Evolutionary conservation across 1,140 invertebrate genomes (phyloP).

Genomic region (Amyelois transitella): DNA sequence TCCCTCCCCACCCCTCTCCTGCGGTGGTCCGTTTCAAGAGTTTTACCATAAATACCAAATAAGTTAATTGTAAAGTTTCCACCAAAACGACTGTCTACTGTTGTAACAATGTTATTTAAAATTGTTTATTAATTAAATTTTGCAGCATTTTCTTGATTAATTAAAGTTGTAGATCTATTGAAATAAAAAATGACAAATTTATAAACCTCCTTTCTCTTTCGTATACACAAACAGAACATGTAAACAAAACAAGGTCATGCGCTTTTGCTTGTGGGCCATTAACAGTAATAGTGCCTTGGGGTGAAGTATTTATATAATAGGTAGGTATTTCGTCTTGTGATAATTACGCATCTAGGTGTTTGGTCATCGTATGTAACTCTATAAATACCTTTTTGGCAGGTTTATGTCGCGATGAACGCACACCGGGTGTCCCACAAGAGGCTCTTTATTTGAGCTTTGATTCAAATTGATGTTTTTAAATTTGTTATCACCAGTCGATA

Average conservation of each 20-base stretch:
- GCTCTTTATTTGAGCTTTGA: slow-evolving; percentile 48
- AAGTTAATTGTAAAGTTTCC: too few relatives aligned
- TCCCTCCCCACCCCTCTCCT: too few relatives aligned
- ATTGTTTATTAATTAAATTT: neutral
- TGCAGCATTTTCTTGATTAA: neutral
- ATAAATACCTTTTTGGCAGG: slow-evolving; percentile 49
- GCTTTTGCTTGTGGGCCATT: neutral
- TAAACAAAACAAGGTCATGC: slow-evolving; percentile 42
- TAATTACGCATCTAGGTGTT: neutral
- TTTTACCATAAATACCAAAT: too few relatives aligned
- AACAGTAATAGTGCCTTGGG: neutral
- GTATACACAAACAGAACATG: slow-evolving; percentile 15
- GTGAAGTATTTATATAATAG: neutral
- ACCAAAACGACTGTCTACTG: too few relatives aligned
- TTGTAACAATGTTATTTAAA: too few relatives aligned
- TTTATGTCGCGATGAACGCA: slow-evolving; percentile 50
- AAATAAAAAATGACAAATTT: slow-evolving; percentile 7
- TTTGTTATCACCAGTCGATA: slow-evolving; percentile 61
- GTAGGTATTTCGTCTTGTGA: neutral
- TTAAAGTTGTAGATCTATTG: slow-evolving; percentile 8
- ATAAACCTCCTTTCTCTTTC: slow-evolving; percentile 18
- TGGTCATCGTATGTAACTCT: too few relatives aligned
- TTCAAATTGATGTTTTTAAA: slow-evolving; percentile 59
- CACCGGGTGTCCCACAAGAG: slow-evolving; percentile 34
- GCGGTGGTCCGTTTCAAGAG: too few relatives aligned